Evolutionary conservation across 2,113 vertebrate genomes (phyloP), one percentile per base, ranked within the genome.

Genomic region (Thunnus maccoyii): DNA sequence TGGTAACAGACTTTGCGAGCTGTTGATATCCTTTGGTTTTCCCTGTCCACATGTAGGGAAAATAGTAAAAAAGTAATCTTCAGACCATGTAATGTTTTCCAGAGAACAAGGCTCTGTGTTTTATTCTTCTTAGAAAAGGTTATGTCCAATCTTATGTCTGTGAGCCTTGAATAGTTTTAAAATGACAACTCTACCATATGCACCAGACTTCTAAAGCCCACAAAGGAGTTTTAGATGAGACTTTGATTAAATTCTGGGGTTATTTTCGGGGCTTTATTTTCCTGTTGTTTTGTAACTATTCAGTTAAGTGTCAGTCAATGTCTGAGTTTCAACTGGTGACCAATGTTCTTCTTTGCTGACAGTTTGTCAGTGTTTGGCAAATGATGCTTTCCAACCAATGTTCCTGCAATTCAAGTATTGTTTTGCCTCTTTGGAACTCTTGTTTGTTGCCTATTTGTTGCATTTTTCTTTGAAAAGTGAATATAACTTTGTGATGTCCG

Each of bases 401-500:
- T 77, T 68, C 32, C n/a, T 27, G 32, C 71, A 73, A 64, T 71
- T 68, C 17, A 4, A 50, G 54, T 36, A 41, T 32, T 52, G 47
- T 73, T 80, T 62, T 55, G 30, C 36, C 67, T 80, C 36, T 12
- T 51, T 68, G 67, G 27, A 20, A 62, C 36, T 76, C 25, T 32
- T 61, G 71, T 65, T 77, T 61, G 36, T 56, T 76, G 60, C 58
- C 9, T 41, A 41, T 41, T 8, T 41, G 36, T 41, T 41, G 36
- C 51, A 81, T 79, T 76, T 72, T 46, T 82, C 66, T 86, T 67
- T 78, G 48, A 82, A 78, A 79, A 63, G 50, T 71, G 18, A 60
- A 56, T 36, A 50, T 67, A 74, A 81, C 85, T 76, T 47, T 66
- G 50, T 61, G 63, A 76, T 73, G 76, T 56, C 58, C 78, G 52